Evolutionary conservation across 2,888 invertebrate genomes (phyloP), one percentile per base, ranked within the genome.

Genomic region (Latrodectus elegans): DNA sequence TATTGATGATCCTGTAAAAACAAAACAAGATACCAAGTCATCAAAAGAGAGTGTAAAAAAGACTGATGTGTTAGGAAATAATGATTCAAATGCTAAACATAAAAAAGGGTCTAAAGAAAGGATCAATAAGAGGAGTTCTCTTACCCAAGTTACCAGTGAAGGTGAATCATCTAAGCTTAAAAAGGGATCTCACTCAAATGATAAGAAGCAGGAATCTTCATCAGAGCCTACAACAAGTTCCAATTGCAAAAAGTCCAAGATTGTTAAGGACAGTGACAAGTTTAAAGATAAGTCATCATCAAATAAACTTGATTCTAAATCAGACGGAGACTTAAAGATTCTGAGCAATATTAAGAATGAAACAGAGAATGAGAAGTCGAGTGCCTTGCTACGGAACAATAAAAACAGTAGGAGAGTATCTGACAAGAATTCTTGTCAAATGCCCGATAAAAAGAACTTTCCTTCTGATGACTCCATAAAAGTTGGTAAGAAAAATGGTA

Each of bases 1-100:
- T 2, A 14, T 70, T 38, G 15, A 22, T 26, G n/a, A 73, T 17
- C 14, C 4, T 17, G 8, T 53, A 52, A 17, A 73, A 55, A 51
- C 76, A 72, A 51, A 55, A 8, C 51, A 72, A 51, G 26, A 60
- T 49, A 51, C 64, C 17, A 64, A 72, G 51, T 17, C 70, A 55
- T 17, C 51, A 10, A 72, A 72, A n/a, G 72, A 76, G 26, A 38
- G 15, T 64, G 49, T 11, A 9, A 12, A 11, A 55, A 65, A 76
- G 6, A 38, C 38, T 22, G 14, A 49, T 65, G 11, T 64, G n/a
- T 49, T 64, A 76, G 38, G 15, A 15, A 8, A 15, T 49, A 38
- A 49, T 10, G 51, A 64, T 26, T 64, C 64, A 14, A 8, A 15
- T 12, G 26, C 17, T 68, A 17, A 22, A 22, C 17, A 1, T 15